These are phyloP conservation scores for Ditula angustiorana DNA, from an alignment of 2,888 invertebrate genomes.

Conservation along the genomic window DNA sequence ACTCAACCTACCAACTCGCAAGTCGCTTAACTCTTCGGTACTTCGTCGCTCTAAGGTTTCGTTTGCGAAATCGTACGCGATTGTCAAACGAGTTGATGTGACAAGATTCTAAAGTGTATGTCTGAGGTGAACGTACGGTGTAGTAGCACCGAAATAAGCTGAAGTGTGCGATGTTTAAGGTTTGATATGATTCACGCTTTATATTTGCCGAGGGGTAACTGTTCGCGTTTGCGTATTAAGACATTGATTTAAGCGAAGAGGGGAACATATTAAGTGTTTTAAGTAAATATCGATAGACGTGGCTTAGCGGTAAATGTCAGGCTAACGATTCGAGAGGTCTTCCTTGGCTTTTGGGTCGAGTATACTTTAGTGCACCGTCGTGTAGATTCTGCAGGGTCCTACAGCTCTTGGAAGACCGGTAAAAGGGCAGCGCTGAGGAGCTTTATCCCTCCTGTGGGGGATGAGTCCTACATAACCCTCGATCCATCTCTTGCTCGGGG, in stretches of 20 bases:
- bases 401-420: too few species aligned
- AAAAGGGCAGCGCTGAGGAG: too few species aligned
- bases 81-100: background rate
- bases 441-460: too few species aligned
- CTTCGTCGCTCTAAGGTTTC: background rate
- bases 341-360: too few species aligned
- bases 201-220: background rate
- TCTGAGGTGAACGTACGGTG: background rate
- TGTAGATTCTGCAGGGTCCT: too few species aligned
- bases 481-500: too few species aligned
- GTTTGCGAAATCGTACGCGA: background rate
- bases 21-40: too few species aligned
- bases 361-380: too few species aligned
- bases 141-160: background rate
- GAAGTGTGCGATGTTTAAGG: background rate
- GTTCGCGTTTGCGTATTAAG: background rate
- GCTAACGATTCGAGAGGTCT: too few species aligned
- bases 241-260: background rate
- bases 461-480: too few species aligned
- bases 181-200: background rate
- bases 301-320: too few species aligned
- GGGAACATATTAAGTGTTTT: background rate
- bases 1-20: constrained; percentile 8
- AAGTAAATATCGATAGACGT: too few species aligned
- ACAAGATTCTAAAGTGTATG: background rate